Percentiles rank a stretch among this genome's conserved stretches.
These are phyloP conservation scores for Poeciliopsis infans DNA, from an alignment of 2,797 vertebrate genomes.

Conservation along the genomic window DNA sequence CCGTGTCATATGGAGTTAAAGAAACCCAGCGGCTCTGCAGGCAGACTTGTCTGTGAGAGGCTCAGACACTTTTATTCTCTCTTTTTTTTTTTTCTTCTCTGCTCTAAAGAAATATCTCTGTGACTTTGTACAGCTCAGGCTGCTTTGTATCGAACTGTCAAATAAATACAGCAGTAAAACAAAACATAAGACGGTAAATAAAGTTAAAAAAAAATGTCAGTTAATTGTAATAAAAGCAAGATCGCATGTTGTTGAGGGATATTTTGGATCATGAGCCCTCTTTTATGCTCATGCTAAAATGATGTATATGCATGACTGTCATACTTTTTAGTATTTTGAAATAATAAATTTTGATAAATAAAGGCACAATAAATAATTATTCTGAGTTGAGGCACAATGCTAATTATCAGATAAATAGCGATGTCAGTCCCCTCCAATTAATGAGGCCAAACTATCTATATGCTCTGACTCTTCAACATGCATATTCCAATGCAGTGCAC, in stretches of 20 bases:
- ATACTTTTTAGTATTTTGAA: not conserved
- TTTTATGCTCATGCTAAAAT: not conserved
- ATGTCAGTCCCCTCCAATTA: not conserved
- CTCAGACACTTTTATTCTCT: constrained; percentile 18
- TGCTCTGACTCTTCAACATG: not conserved
- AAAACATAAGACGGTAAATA: not conserved
- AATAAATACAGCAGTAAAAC: not conserved
- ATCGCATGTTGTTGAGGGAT: not conserved
- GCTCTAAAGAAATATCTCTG: constrained; percentile 13
- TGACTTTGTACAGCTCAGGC: constrained; percentile 15
- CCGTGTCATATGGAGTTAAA: constrained; percentile 27
- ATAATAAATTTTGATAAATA: not conserved
- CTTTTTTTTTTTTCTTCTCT: constrained; percentile 23
- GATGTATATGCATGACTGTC: not conserved
- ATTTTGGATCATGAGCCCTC: constrained; percentile 1
- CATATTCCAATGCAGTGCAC: not conserved
- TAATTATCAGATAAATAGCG: not conserved
- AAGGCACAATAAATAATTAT: not conserved
- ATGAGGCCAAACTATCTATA: not conserved
- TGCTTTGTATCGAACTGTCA: constrained; percentile 4
- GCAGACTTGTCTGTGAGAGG: constrained; percentile 34
- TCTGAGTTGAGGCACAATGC: not conserved
- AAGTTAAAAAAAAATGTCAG: constrained; percentile 4
- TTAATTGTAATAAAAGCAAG: constrained; percentile 8
- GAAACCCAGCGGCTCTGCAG: constrained; percentile 24